Percentiles rank a stretch among this genome's conserved stretches.
phyloP scores from a whole-genome alignment of 2,888 invertebrate genomes.

The Sisyra terminalis region DNA sequence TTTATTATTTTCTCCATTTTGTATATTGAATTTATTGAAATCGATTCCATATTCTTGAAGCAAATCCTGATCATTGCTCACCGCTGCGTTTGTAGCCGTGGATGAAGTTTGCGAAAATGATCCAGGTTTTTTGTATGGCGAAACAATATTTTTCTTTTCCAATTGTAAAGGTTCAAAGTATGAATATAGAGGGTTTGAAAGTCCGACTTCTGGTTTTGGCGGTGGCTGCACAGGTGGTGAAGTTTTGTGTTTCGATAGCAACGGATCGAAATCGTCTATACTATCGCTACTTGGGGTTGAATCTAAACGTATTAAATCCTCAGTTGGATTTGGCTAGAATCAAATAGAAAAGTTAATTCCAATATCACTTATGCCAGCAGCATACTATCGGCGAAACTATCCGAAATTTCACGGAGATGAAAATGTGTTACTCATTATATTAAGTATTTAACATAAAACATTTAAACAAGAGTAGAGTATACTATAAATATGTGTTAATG shows the following conservation, averaged over 20 bases:
- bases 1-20: constrained; percentile 18
- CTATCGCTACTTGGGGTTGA: constrained; percentile 38
- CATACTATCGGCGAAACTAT: too few species aligned
- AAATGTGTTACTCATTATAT: too few species aligned
- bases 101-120: constrained; percentile 32
- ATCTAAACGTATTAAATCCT: constrained; percentile 49
- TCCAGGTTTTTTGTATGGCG: too few species aligned
- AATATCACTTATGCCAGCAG: too few species aligned
- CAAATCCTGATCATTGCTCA: constrained; percentile 42
- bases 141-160: constrained; percentile 8
- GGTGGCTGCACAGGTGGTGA: constrained; percentile 27
- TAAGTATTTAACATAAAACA: too few species aligned
- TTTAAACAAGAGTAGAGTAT: too few species aligned
- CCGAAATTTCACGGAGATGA: too few species aligned
- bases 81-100: constrained; percentile 30
- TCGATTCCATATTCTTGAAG: constrained; percentile 59
- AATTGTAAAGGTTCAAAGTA: constrained; percentile 21
- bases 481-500: too few species aligned
- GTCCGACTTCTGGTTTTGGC: constrained; percentile 27
- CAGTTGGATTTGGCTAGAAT: constrained; percentile 19
- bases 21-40: constrained; percentile 36
- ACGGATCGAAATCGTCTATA: constrained; percentile 50
- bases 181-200: constrained; percentile 32
- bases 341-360: too few species aligned
- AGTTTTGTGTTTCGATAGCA: constrained; percentile 31